Conservation (phyloP, 2,797 vertebrate species). For the Meriones psammophilus region DNA sequence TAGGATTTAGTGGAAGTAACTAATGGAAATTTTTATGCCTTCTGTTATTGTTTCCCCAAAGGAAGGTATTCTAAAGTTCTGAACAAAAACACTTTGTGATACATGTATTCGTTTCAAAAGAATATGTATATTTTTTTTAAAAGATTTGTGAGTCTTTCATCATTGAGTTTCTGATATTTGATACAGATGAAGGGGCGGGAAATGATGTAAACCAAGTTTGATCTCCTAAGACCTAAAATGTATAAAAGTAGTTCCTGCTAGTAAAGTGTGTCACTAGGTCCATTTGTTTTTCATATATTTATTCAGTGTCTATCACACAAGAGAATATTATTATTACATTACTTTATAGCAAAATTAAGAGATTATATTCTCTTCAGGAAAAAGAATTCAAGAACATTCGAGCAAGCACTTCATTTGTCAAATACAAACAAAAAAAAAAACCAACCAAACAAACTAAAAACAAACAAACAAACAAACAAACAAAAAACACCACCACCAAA, state of each 20-base stretch:
- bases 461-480: too few relatives aligned
- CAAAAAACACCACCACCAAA: background rate
- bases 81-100: slow-evolving; percentile 33
- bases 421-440: background rate
- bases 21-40: slow-evolving; percentile 17
- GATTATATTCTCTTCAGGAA: background rate
- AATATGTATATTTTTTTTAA: background rate
- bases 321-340: background rate
- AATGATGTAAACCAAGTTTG: background rate
- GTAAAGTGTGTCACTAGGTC: background rate
- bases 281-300: slow-evolving; percentile 48
- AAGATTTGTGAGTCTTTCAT: background rate
- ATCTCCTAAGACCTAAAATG: slow-evolving; percentile 18
- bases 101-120: background rate
- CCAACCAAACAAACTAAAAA: background rate
- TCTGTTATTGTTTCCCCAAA: slow-evolving; percentile 17
- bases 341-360: background rate
- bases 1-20: slow-evolving; percentile 39
- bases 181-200: background rate
- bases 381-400: background rate
- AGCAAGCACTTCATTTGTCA: slow-evolving; percentile 23
- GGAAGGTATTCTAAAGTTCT: background rate
- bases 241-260: background rate
- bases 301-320: background rate
- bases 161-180: slow-evolving; percentile 16